phyloP scores from a whole-genome alignment of 2,797 vertebrate genomes.

The Poecilia velifera region DNA sequence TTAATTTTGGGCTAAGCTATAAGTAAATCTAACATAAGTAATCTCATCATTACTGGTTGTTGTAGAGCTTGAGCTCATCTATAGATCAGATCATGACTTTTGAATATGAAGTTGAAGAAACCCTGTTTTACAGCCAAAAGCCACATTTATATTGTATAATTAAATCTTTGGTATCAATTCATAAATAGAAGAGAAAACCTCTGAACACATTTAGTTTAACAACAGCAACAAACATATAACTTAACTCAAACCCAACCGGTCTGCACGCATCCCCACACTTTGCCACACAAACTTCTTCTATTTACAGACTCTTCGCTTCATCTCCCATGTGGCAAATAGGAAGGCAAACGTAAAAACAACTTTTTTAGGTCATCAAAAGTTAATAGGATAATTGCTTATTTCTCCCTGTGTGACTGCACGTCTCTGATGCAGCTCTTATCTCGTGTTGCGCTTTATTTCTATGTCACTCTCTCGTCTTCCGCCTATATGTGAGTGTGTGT shows the following conservation, averaged over 20 bases:
- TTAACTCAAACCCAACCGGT: slow-evolving; percentile 24
- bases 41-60: background rate
- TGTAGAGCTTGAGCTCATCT: background rate
- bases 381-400: slow-evolving; percentile 81
- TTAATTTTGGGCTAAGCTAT: background rate
- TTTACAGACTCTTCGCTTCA: slow-evolving; percentile 55
- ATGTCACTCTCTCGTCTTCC: slow-evolving; percentile 31
- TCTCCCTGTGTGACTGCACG: slow-evolving; percentile 50
- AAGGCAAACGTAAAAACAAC: slow-evolving; percentile 60
- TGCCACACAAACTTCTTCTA: slow-evolving; percentile 48
- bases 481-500: slow-evolving; percentile 7
- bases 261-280: slow-evolving; percentile 30
- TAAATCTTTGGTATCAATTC: background rate
- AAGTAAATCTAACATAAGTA: background rate
- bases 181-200: background rate
- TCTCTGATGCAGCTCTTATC: slow-evolving; percentile 43
- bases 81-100: background rate
- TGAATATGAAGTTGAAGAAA: background rate
- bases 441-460: slow-evolving; percentile 48
- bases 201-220: slow-evolving; percentile 30
- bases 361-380: slow-evolving; percentile 79
- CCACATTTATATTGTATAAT: background rate
- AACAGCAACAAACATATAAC: background rate
- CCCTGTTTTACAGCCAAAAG: background rate
- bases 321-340: slow-evolving; percentile 45